Conservation (phyloP, 2,113 vertebrate genomes). For the Dendropsophus ebraccatus region DNA sequence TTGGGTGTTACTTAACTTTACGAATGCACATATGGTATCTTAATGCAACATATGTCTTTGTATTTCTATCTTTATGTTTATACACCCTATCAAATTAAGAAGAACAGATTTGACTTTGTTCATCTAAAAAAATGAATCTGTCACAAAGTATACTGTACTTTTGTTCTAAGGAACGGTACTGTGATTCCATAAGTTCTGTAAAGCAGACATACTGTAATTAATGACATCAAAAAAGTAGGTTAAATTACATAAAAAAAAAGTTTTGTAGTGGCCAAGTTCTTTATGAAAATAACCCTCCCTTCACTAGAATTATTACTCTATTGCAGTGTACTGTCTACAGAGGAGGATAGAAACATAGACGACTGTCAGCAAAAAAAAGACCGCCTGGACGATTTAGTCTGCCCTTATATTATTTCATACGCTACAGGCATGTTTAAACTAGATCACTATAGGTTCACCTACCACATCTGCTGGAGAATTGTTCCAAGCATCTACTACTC, state of each 20-base stretch:
- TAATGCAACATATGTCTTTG: constrained; percentile 52
- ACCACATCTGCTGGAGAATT: too few species aligned
- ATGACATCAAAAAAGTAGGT: not conserved
- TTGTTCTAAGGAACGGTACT: not conserved
- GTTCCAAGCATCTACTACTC: too few species aligned
- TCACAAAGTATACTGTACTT: constrained; percentile 3
- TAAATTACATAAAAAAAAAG: not conserved
- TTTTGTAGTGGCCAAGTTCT: not conserved
- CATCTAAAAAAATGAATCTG: constrained; percentile 22
- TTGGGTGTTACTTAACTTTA: constrained; percentile 51
- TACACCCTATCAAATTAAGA: constrained; percentile 6
- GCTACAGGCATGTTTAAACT: too few species aligned
- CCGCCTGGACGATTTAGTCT: too few species aligned
- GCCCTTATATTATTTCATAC: too few species aligned
- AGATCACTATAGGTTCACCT: too few species aligned
- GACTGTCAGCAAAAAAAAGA: too few species aligned
- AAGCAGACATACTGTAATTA: not conserved
- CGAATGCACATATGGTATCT: constrained; percentile 48
- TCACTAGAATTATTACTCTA: too few species aligned
- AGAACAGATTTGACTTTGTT: constrained; percentile 48
- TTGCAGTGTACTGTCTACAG: not conserved
- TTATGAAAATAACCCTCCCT: not conserved
- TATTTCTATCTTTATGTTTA: constrained; percentile 38
- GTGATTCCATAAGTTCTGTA: not conserved
- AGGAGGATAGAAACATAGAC: not conserved